A percentile compares a stretch with the other conserved stretches of the same genome.
phyloP scores from a whole-genome alignment of 2,797 vertebrate genomes.

The Phylloscopus collybita region DNA sequence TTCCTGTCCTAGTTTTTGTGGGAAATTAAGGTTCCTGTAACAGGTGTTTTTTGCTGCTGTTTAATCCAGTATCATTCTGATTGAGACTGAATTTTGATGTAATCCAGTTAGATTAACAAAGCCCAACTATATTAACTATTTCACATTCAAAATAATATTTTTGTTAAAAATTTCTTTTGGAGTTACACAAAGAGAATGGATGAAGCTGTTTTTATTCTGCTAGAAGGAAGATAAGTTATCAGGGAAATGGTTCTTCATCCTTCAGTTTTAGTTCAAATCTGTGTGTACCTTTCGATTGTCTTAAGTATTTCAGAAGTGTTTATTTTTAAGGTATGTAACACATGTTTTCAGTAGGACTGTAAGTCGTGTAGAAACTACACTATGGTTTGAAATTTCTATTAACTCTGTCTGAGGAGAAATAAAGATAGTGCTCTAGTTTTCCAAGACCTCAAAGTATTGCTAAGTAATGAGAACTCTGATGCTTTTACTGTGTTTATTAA shows the following conservation, averaged over 20 bases:
- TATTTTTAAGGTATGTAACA: neutral
- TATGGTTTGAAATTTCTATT: neutral
- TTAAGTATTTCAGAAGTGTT: neutral
- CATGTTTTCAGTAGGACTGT: neutral
- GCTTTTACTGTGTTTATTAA: neutral
- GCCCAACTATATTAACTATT: neutral
- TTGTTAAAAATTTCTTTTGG: neutral
- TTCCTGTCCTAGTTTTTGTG: slow-evolving; percentile 6
- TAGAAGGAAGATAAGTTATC: neutral
- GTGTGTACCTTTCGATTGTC: neutral
- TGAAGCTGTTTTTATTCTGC: neutral
- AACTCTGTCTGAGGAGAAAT: neutral
- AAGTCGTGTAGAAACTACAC: neutral
- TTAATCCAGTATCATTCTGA: neutral
- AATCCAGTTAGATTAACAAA: neutral
- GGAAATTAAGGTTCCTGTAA: neutral
- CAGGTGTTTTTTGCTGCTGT: neutral
- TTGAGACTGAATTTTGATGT: neutral
- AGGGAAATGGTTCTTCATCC: neutral
- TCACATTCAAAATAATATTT: neutral
- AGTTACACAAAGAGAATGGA: neutral
- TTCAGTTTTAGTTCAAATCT: neutral
- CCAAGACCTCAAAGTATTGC: neutral
- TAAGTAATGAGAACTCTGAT: neutral
- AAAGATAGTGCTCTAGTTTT: neutral